These are phyloP conservation scores for Dicyrtomina minuta DNA, from an alignment of 2,888 invertebrate species.

Conservation along the genomic window DNA sequence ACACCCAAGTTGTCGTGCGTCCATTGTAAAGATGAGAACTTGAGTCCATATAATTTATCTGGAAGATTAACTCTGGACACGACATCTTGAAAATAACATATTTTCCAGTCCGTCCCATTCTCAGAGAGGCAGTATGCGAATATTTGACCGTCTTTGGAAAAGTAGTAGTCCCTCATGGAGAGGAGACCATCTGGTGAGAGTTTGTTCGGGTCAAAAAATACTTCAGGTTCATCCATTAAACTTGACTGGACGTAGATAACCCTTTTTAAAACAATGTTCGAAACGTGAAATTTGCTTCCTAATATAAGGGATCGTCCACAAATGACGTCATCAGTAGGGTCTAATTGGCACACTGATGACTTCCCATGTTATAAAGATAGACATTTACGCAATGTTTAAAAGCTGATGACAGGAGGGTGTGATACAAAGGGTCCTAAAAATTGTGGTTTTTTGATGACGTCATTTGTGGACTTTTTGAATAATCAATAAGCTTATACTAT, in stretches of 20 bases:
- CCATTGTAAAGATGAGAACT: constrained; percentile 27
- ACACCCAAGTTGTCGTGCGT: constrained; percentile 25
- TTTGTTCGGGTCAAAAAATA: constrained; percentile 21
- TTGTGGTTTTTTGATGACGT: no score
- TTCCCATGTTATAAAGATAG: no score
- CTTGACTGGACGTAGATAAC: no score
- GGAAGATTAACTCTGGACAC: constrained; percentile 11
- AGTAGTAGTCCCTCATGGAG: constrained; percentile 10
- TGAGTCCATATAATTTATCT: constrained; percentile 27
- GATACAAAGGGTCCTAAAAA: no score
- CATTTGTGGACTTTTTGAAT: no score
- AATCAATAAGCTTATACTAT: no score
- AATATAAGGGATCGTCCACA: no score
- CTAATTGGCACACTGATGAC: no score
- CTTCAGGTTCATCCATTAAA: neutral
- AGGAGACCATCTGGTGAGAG: neutral
- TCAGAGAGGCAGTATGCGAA: constrained; percentile 25
- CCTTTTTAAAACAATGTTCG: neutral
- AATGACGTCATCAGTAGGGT: no score
- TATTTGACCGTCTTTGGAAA: constrained; percentile 22
- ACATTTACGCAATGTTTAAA: no score
- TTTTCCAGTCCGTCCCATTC: constrained; percentile 26
- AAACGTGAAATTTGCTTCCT: no score
- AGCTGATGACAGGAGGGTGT: no score
- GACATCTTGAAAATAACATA: constrained; percentile 24